Evolutionary conservation across 2,797 vertebrate species (phyloP).

Genomic region (Varecia variegata): DNA sequence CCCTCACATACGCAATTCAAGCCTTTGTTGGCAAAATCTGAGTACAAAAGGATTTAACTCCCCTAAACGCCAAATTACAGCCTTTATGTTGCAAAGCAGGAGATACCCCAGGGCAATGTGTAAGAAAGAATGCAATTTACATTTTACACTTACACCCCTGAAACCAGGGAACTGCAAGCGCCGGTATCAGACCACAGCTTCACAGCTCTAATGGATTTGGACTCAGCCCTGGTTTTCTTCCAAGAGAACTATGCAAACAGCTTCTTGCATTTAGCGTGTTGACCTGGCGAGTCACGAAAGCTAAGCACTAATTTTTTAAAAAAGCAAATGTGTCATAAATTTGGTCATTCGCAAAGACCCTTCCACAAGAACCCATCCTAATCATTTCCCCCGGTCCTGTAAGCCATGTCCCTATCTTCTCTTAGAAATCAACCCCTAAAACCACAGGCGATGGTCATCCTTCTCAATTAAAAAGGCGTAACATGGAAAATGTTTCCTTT

Average conservation of each 20-base stretch:
- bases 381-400: constrained; percentile 31
- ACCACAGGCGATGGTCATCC: neutral
- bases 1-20: constrained; percentile 28
- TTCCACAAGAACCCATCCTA: neutral
- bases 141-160: constrained; percentile 9
- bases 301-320: neutral
- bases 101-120: neutral
- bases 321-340: constrained; percentile 27
- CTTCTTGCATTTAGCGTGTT: neutral
- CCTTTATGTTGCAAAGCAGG: constrained; percentile 10
- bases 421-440: neutral
- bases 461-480: neutral
- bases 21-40: constrained; percentile 59
- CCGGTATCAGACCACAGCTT: neutral
- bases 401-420: constrained; percentile 25
- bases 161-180: constrained; percentile 2
- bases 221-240: constrained; percentile 15
- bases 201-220: neutral
- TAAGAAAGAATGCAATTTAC: neutral
- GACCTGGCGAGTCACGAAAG: neutral
- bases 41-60: constrained; percentile 41
- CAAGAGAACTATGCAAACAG: constrained; percentile 10
- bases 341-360: neutral
- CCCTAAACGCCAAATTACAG: constrained; percentile 26
- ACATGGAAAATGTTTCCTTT: neutral